phyloP scores from a whole-genome alignment of 92 coral and sea anemone genomes.

The Porites cylindrica region DNA sequence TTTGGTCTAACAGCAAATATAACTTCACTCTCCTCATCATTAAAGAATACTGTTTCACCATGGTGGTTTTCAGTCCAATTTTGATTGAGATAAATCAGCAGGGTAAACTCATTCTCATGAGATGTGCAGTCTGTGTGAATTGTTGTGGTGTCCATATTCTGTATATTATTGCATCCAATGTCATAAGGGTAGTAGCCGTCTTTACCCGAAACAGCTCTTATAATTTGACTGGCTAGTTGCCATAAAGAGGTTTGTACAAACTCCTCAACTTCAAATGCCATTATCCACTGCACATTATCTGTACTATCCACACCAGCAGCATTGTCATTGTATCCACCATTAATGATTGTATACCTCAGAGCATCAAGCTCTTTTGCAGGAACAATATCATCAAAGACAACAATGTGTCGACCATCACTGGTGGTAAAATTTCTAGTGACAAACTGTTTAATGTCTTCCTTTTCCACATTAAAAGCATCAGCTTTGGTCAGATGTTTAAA shows the following conservation, averaged over 20 bases:
- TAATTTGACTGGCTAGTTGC: slow-evolving; percentile 63
- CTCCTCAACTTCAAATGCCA: slow-evolving; percentile 73
- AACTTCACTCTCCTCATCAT: slow-evolving; percentile 65
- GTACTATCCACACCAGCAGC: slow-evolving; percentile 70
- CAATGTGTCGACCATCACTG: slow-evolving; percentile 57
- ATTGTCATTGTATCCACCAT: slow-evolving; percentile 65
- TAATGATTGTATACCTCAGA: slow-evolving; percentile 45
- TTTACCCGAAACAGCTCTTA: slow-evolving; percentile 58
- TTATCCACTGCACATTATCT: slow-evolving; percentile 89
- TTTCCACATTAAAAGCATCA: neutral
- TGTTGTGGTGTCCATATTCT: slow-evolving; percentile 68
- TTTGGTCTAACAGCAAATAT: slow-evolving; percentile 87
- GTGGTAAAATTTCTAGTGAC: slow-evolving; percentile 73
- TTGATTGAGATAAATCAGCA: slow-evolving; percentile 79
- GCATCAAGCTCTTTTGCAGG: slow-evolving; percentile 54
- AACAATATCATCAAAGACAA: slow-evolving; percentile 75
- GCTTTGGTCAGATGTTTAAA: slow-evolving; percentile 22
- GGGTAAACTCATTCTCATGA: slow-evolving; percentile 74
- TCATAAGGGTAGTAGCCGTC: slow-evolving; percentile 83
- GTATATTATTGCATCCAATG: slow-evolving; percentile 84
- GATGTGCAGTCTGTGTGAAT: slow-evolving; percentile 75
- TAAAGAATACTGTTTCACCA: slow-evolving; percentile 89
- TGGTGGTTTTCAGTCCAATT: slow-evolving; percentile 88
- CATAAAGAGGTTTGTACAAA: slow-evolving; percentile 70
- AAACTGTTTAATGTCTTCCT: slow-evolving; percentile 38